A percentile compares a stretch with the other conserved stretches of the same genome.
Evolutionary conservation across 2,888 invertebrate genomes (phyloP).

Genomic region (Cremastobaeus sp.): DNA sequence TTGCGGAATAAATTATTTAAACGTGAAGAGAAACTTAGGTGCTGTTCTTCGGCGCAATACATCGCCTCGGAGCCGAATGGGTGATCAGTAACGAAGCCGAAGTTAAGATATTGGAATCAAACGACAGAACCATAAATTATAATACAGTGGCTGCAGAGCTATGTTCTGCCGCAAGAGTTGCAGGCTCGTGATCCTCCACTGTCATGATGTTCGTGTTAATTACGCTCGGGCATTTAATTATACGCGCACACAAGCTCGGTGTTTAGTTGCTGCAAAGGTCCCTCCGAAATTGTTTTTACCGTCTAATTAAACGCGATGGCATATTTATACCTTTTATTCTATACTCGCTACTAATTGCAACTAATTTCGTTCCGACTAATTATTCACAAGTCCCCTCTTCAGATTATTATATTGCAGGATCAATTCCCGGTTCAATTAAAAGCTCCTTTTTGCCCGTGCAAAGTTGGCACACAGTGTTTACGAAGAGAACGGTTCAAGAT

Average conservation of each 20-base stretch:
- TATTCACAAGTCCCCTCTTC: too few relatives aligned
- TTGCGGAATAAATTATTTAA: constrained; percentile 34
- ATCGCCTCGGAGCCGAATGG: constrained; percentile 19
- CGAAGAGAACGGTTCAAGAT: neutral
- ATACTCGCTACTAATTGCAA: neutral
- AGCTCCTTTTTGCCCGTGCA: too few relatives aligned
- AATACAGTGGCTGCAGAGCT: constrained; percentile 14
- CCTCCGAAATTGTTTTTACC: constrained; percentile 51
- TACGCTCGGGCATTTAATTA: constrained; percentile 62
- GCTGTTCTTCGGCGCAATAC: constrained; percentile 18
- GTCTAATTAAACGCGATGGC: constrained; percentile 46
- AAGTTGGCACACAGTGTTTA: neutral
- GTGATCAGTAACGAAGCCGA: constrained; percentile 31
- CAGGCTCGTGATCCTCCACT: constrained; percentile 23
- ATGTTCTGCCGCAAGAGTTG: constrained; percentile 15
- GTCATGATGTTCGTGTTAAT: constrained; percentile 61
- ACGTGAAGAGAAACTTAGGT: constrained; percentile 32
- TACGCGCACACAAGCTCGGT: constrained; percentile 38
- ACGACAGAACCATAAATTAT: constrained; percentile 37
- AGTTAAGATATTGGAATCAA: constrained; percentile 43
- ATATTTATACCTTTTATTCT: neutral
- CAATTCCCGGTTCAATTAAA: too few relatives aligned
- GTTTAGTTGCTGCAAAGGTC: constrained; percentile 42
- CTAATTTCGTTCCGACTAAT: too few relatives aligned
- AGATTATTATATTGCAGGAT: too few relatives aligned